A percentile compares a stretch with the other conserved stretches of the same genome.
phyloP scores from a whole-genome alignment of 2,113 vertebrate species.

The Varanus komodoensis region DNA sequence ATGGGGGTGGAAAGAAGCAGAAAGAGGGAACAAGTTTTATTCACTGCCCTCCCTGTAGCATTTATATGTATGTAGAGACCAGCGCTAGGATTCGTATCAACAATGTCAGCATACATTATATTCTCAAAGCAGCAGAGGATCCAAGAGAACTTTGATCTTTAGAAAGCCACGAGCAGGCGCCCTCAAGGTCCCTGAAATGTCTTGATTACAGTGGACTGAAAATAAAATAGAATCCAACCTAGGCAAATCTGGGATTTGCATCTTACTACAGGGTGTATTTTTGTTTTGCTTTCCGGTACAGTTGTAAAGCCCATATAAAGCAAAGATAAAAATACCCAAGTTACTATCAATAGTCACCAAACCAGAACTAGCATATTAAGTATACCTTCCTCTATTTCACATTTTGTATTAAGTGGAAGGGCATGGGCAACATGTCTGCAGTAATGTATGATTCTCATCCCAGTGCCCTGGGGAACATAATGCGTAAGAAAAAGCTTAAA shows the following conservation, averaged over 20 bases:
- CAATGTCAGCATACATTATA: background rate
- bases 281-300: background rate
- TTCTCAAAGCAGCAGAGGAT: slow-evolving; percentile 6
- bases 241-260: slow-evolving; percentile 23
- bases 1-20: background rate
- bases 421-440: background rate
- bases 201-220: slow-evolving; percentile 1
- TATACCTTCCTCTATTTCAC: background rate
- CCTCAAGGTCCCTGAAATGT: background rate
- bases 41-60: background rate
- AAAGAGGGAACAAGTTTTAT: background rate
- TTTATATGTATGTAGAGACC: background rate
- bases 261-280: background rate
- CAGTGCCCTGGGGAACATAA: background rate
- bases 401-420: background rate
- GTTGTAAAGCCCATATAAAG: slow-evolving; percentile 5
- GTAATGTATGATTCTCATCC: background rate
- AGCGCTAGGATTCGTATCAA: background rate
- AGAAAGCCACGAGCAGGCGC: slow-evolving; percentile 3
- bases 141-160: slow-evolving; percentile 10
- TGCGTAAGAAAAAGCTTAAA: background rate
- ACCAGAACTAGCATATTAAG: background rate
- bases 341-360: slow-evolving; percentile 19
- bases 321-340: slow-evolving; percentile 14
- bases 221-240: slow-evolving; percentile 22